A percentile compares a stretch with the other conserved stretches of the same genome.
These are phyloP conservation scores for Drosophila albomicans DNA, from an alignment of 1,140 invertebrate genomes.

Conservation along the genomic window DNA sequence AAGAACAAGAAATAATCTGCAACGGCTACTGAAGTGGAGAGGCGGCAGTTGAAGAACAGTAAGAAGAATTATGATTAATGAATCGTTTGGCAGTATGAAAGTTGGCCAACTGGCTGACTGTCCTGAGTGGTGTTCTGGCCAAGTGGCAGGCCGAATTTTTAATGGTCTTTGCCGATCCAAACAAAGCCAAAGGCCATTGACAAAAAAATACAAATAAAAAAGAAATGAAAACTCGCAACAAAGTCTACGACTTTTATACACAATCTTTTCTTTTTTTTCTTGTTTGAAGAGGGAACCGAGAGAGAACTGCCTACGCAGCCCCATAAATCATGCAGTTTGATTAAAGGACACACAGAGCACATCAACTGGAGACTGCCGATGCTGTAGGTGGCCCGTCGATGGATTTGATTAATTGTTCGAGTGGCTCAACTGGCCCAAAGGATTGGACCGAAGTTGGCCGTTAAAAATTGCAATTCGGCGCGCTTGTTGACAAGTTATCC, in stretches of 20 bases:
- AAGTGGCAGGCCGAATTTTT: conserved; percentile 68
- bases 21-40: conserved; percentile 42
- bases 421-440: conserved; percentile 41
- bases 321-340: conserved; percentile 75
- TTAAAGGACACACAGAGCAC: conserved; percentile 63
- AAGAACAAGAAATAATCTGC: conserved; percentile 62
- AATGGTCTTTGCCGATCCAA: conserved; percentile 64
- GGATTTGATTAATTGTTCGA: conserved; percentile 66
- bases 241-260: conserved; percentile 48
- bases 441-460: conserved; percentile 50
- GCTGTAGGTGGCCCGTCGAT: conserved; percentile 59
- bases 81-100: conserved; percentile 40
- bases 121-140: conserved; percentile 51
- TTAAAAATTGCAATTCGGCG: conserved; percentile 71
- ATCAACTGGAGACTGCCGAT: conserved; percentile 24
- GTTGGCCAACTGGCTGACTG: conserved; percentile 61
- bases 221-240: conserved; percentile 16
- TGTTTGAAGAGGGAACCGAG: neutral
- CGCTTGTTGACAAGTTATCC: conserved; percentile 70
- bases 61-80: conserved; percentile 76
- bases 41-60: conserved; percentile 3
- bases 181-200: conserved; percentile 69
- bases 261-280: conserved; percentile 39
- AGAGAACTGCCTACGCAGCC: conserved; percentile 28
- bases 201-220: conserved; percentile 46